Evolutionary conservation across 2,113 vertebrate species (phyloP).

Genomic region (Onychorhynchus coronatus): DNA sequence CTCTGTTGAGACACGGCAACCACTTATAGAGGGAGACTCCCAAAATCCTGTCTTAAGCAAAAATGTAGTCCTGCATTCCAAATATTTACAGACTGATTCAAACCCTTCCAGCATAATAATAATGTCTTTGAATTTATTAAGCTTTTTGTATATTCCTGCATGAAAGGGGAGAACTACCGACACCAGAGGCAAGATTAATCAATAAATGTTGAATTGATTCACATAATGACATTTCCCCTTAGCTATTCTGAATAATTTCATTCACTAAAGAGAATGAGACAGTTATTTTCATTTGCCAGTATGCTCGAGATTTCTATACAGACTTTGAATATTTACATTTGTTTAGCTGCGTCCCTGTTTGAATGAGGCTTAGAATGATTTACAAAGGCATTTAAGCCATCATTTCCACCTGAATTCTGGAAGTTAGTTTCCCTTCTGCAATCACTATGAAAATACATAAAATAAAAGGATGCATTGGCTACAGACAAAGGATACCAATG

Average conservation of each 20-base stretch:
- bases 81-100: not conserved
- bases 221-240: constrained; percentile 2
- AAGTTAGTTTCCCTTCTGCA: not conserved
- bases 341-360: not conserved
- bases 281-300: constrained; percentile 26
- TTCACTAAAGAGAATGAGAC: constrained; percentile 4
- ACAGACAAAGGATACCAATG: not conserved
- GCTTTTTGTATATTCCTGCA: not conserved
- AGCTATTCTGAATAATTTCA: constrained; percentile 32
- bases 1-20: not conserved
- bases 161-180: not conserved
- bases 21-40: not conserved
- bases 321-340: not conserved
- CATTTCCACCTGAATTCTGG: not conserved
- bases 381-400: not conserved
- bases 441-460: not conserved
- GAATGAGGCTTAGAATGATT: not conserved
- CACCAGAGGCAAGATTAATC: not conserved
- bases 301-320: constrained; percentile 1
- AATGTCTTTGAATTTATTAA: not conserved
- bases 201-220: not conserved
- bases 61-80: not conserved
- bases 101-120: not conserved
- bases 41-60: not conserved
- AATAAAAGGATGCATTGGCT: not conserved